Conservation (phyloP, 2,888 invertebrate genomes). For the Polydrusus pterygomalis region DNA sequence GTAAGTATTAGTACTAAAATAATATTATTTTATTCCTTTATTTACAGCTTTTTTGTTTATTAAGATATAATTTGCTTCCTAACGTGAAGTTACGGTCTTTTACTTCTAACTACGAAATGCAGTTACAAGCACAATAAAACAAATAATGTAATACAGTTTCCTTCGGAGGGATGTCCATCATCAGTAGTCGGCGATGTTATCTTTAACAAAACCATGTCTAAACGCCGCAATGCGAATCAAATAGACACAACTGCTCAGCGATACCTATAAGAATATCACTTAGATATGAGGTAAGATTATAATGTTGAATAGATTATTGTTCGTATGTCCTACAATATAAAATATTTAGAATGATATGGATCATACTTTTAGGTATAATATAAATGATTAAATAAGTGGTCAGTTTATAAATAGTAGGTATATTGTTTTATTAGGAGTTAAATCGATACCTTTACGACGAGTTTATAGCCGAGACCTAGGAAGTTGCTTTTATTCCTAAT, state of each 20-base stretch:
- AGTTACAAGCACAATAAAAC: constrained; percentile 44
- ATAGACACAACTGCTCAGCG: constrained; percentile 62
- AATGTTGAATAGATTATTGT: constrained; percentile 34
- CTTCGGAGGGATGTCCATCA: constrained; percentile 68
- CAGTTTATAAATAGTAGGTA: too few relatives aligned
- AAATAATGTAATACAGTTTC: constrained; percentile 62
- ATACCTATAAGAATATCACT: constrained; percentile 41
- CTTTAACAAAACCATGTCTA: constrained; percentile 68
- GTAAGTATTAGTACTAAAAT: too few relatives aligned
- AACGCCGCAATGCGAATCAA: constrained; percentile 70
- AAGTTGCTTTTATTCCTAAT: too few relatives aligned
- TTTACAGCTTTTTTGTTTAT: background rate
- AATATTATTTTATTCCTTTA: too few relatives aligned
- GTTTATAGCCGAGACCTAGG: too few relatives aligned
- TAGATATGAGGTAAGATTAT: constrained; percentile 57
- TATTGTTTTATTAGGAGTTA: too few relatives aligned
- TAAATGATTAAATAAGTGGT: too few relatives aligned
- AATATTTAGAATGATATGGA: too few relatives aligned
- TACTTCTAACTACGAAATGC: constrained; percentile 1
- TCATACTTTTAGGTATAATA: too few relatives aligned
- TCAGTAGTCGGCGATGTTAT: constrained; percentile 66
- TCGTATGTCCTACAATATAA: too few relatives aligned
- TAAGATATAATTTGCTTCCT: background rate
- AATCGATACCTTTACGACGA: too few relatives aligned
- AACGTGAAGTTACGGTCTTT: constrained; percentile 1